phyloP scores from a whole-genome alignment of 1,140 invertebrate genomes.

The Antheraea pernyi region DNA sequence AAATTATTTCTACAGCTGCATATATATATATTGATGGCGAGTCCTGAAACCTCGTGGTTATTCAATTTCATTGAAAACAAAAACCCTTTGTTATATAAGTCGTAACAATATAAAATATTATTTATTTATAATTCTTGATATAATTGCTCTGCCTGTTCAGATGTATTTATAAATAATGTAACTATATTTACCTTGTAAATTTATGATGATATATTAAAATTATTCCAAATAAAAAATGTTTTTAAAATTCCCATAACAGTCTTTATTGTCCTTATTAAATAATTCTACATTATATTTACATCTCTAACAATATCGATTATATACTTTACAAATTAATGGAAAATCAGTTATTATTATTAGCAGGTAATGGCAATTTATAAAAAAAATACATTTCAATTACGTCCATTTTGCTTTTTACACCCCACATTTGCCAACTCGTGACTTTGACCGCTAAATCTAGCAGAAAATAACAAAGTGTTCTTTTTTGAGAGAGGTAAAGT shows the following conservation, averaged over 20 bases:
- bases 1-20: too few relatives aligned
- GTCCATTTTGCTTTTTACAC: neutral
- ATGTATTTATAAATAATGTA: too few relatives aligned
- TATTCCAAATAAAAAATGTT: slow-evolving; percentile 14
- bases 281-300: slow-evolving; percentile 39
- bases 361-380: neutral
- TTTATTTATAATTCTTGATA: too few relatives aligned
- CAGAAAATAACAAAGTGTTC: neutral
- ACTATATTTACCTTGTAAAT: neutral
- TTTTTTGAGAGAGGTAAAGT: neutral
- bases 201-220: neutral
- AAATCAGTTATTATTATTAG: neutral
- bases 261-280: slow-evolving; percentile 62
- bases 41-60: too few relatives aligned
- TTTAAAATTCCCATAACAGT: slow-evolving; percentile 63
- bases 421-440: neutral
- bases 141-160: neutral
- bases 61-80: too few relatives aligned
- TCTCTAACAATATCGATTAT: neutral
- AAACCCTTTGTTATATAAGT: too few relatives aligned
- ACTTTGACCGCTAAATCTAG: neutral
- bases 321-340: neutral
- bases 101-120: too few relatives aligned
- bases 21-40: too few relatives aligned
- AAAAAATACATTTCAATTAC: neutral